These are phyloP conservation scores for Psilanteris sp. DNA, from an alignment of 1,140 invertebrate species.

Conservation along the genomic window DNA sequence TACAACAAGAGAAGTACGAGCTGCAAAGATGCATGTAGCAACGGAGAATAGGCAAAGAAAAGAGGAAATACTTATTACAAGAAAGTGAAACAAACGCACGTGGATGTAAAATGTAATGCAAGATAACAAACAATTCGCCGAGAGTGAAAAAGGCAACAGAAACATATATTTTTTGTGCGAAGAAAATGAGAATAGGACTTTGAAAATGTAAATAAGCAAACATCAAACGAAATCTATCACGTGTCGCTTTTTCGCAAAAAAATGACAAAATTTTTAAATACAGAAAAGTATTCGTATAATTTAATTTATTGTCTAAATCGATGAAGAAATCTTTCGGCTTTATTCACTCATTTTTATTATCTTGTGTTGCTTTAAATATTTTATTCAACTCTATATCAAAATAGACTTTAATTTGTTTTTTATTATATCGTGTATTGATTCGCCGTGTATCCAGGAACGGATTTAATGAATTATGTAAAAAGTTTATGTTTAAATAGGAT, in stretches of 20 bases:
- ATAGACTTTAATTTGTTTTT: background rate
- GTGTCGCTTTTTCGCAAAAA: no score
- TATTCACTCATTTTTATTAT: no score
- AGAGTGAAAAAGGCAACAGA: conserved; percentile 1
- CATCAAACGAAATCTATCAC: conserved; percentile 31
- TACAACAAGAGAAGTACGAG: conserved; percentile 7
- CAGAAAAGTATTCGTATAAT: no score
- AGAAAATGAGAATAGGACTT: conserved; percentile 23
- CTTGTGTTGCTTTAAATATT: conserved; percentile 1
- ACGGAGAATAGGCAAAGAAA: conserved; percentile 12
- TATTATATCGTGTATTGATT: no score
- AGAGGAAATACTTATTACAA: conserved; percentile 40
- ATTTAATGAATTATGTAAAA: conserved; percentile 35
- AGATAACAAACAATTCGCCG: conserved; percentile 25
- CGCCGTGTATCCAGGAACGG: no score
- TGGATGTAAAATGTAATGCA: conserved; percentile 24
- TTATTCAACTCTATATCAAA: background rate
- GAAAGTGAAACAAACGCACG: conserved; percentile 38
- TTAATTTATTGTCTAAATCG: no score
- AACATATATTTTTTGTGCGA: conserved; percentile 27
- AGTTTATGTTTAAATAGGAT: conserved; percentile 28
- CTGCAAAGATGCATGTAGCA: conserved; percentile 8
- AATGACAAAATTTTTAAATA: no score
- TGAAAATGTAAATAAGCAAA: conserved; percentile 14
- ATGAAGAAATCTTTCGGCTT: no score